Base-by-base conservation (phyloP, 2,888 invertebrate genomes). In the Tanaodytes sp. region DNA sequence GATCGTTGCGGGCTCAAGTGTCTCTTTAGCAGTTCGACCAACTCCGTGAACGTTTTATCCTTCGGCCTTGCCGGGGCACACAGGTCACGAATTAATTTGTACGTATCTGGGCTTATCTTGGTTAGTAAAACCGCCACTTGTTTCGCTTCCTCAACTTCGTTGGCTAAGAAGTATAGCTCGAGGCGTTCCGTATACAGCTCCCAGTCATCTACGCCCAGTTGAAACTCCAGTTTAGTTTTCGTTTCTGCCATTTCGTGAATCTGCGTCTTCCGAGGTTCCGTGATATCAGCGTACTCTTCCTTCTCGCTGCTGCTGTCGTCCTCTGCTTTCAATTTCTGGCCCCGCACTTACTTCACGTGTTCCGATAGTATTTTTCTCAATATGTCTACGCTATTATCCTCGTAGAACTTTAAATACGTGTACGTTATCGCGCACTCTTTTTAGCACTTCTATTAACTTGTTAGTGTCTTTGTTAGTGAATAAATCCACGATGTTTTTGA, bases 131-230 rank as follows among this genome's bases (percentile, higher is more conserved):
- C 48, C 1, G 74, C 39, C n/a, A 57, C 59, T 62, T 71, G 69
- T 43, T 66, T 71, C 1, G 58, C 55, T 14, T 65, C 70, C 9
- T 31, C 57, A 3, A 66, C 63, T 6, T 63, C 52, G 18, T 71
- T 75, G 1, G 64, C 61, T 0, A 49, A 27, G 78, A 79, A 33
- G 62, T 63, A 64, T 4, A 62, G 51, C 30, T 71, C 68, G 0
- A 73, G 37, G 11, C 66, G 20, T 37, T 73, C 73, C 2, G 48
- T 48, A 23, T 61, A 72, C 0, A 55, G 5, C n/a, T 72, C 71
- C 64, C 71, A 68, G 23, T 68, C 58, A 16, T 63, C 61, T 11
- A 31, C 12, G 3, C 33, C 39, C 3, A 66, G 11, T 11, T 19
- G 18, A 12, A 52, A 20, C 8, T 62, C 5, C n/a, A 54, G 14